These are phyloP conservation scores for Ariopsis seemanni DNA, from an alignment of 2,113 vertebrate species.

Conservation along the genomic window DNA sequence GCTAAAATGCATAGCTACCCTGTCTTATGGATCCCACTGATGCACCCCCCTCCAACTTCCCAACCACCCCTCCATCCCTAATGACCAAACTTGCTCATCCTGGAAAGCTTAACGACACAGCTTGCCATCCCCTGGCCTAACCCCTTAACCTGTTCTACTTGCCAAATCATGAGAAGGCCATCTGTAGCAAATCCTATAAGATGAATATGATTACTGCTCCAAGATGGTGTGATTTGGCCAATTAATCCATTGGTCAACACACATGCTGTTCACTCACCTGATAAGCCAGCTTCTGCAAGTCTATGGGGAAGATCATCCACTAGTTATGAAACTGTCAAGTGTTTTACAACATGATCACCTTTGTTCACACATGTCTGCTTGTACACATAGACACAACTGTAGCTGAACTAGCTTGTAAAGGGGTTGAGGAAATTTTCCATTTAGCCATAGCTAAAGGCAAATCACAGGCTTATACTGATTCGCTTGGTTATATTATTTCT, in stretches of 20 bases:
- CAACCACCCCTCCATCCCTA: not conserved
- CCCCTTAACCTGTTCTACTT: not conserved
- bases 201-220: constrained; percentile 32
- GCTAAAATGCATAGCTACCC: not conserved
- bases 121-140: not conserved
- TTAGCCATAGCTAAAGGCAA: too few relatives aligned
- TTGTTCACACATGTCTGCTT: not conserved
- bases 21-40: not conserved
- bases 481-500: not conserved
- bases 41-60: too few relatives aligned
- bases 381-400: not conserved
- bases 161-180: not conserved
- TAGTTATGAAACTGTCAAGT: not conserved
- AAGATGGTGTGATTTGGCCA: constrained; percentile 20
- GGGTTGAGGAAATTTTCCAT: too few relatives aligned
- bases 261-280: not conserved
- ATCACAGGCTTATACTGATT: too few relatives aligned
- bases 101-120: not conserved
- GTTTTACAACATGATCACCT: not conserved
- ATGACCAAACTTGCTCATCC: not conserved
- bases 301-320: not conserved
- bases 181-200: constrained; percentile 31
- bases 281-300: not conserved
- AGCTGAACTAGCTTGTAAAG: too few relatives aligned
- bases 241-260: not conserved